These are phyloP conservation scores for Drosophila cardini DNA, from an alignment of 1,140 invertebrate species.

Conservation along the genomic window DNA sequence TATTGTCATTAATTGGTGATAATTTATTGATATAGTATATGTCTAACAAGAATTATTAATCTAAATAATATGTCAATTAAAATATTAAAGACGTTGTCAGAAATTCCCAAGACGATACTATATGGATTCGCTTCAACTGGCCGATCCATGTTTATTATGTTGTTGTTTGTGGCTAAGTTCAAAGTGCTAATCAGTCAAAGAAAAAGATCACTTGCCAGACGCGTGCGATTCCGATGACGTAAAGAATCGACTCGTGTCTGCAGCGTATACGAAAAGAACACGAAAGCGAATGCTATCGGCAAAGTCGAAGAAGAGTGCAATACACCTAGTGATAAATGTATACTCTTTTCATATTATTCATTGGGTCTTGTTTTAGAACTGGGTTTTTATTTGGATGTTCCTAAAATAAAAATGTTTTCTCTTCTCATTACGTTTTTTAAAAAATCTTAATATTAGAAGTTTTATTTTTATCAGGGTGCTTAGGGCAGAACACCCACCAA, in stretches of 20 bases:
- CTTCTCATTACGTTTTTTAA: too few species aligned
- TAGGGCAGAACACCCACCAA: too few species aligned
- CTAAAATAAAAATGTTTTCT: too few species aligned
- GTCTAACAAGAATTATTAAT: constrained; percentile 20
- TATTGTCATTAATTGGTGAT: constrained; percentile 15
- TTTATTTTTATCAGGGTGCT: too few species aligned
- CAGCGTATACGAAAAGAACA: constrained; percentile 24
- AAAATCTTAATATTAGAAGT: too few species aligned
- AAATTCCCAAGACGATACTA: constrained; percentile 28
- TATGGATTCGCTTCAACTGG: constrained; percentile 13
- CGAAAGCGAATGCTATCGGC: background rate
- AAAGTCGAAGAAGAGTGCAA: constrained; percentile 26
- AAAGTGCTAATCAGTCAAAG: constrained; percentile 64
- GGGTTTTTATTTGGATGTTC: too few species aligned
- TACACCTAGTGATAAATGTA: constrained; percentile 35
- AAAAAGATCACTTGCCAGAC: constrained; percentile 70
- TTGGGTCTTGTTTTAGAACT: too few species aligned
- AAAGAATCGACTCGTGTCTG: constrained; percentile 63
- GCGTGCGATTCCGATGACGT: constrained; percentile 72
- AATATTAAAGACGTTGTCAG: constrained; percentile 3
- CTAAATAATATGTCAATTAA: constrained; percentile 31
- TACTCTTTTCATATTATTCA: background rate
- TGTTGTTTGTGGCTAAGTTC: constrained; percentile 44
- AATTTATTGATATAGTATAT: constrained; percentile 11
- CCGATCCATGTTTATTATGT: constrained; percentile 10